Conservation (phyloP, 2,113 vertebrate genomes). For the Corapipo altera region DNA sequence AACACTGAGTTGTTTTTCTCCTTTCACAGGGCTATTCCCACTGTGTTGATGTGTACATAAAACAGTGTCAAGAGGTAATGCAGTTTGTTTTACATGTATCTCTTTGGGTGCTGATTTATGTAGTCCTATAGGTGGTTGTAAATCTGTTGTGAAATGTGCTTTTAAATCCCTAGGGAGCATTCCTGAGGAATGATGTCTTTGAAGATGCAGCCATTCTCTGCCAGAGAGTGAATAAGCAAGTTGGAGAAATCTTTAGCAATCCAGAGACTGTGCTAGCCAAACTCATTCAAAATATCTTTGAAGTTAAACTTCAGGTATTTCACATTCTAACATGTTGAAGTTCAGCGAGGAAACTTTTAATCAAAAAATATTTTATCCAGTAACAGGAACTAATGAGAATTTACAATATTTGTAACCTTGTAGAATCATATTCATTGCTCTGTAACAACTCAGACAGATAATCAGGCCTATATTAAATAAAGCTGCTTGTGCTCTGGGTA, state of each 20-base stretch:
- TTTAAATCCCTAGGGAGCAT: constrained; percentile 83
- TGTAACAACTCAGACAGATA: background rate
- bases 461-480: background rate
- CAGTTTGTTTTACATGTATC: background rate
- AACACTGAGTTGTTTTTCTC: background rate
- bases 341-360: background rate
- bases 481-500: background rate
- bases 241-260: constrained; percentile 95
- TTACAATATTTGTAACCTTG: background rate
- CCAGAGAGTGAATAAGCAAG: constrained; percentile 94
- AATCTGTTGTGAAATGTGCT: constrained; percentile 15
- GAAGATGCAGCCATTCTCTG: constrained; percentile 94
- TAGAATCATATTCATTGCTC: background rate
- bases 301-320: constrained; percentile 94
- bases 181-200: constrained; percentile 89
- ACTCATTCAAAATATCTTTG: constrained; percentile 98
- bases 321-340: background rate
- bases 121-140: background rate
- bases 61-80: constrained; percentile 97
- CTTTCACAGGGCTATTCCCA: constrained; percentile 92
- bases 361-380: background rate
- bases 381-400: background rate
- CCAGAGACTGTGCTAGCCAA: constrained; percentile 97
- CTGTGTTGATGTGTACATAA: constrained; percentile 99
- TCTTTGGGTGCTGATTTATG: background rate